Evolutionary conservation across 1,140 invertebrate genomes (phyloP).

Genomic region (Neelides sp.): DNA sequence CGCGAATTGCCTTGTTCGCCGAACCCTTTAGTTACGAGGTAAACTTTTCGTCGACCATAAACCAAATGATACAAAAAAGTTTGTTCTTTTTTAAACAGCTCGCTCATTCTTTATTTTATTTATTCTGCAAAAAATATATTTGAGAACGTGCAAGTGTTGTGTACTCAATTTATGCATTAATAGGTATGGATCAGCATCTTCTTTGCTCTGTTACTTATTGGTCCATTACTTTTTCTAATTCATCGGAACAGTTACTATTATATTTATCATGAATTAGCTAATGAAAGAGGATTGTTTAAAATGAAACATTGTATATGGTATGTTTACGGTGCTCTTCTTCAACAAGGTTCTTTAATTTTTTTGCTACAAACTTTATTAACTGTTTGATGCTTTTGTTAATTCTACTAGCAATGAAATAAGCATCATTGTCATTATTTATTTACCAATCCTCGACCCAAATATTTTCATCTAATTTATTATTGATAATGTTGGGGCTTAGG

Average conservation of each 20-base stretch:
- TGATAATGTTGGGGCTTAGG: slow-evolving; percentile 42
- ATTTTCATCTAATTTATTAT: not conserved
- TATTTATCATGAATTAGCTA: slow-evolving; percentile 39
- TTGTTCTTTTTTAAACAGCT: not conserved
- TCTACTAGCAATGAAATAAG: no score
- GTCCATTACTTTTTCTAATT: slow-evolving; percentile 61
- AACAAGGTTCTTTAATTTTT: slow-evolving; percentile 55
- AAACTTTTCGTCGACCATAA: slow-evolving; percentile 33
- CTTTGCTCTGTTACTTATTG: slow-evolving; percentile 55
- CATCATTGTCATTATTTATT: no score
- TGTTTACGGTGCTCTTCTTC: slow-evolving; percentile 72
- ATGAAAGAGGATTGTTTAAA: slow-evolving; percentile 48
- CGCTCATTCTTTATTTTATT: no score
- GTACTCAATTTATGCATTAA: not conserved
- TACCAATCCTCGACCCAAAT: no score
- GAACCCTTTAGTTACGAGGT: slow-evolving; percentile 67
- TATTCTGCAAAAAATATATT: not conserved
- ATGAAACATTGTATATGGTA: slow-evolving; percentile 76
- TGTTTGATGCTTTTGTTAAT: not conserved
- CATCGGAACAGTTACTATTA: slow-evolving; percentile 59
- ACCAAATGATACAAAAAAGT: not conserved
- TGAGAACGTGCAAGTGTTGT: not conserved
- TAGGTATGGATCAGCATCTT: slow-evolving; percentile 71
- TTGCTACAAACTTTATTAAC: not conserved
- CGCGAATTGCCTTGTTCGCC: slow-evolving; percentile 65